Base-by-base conservation (phyloP, 2,888 invertebrate genomes). In the Neria commutata region DNA sequence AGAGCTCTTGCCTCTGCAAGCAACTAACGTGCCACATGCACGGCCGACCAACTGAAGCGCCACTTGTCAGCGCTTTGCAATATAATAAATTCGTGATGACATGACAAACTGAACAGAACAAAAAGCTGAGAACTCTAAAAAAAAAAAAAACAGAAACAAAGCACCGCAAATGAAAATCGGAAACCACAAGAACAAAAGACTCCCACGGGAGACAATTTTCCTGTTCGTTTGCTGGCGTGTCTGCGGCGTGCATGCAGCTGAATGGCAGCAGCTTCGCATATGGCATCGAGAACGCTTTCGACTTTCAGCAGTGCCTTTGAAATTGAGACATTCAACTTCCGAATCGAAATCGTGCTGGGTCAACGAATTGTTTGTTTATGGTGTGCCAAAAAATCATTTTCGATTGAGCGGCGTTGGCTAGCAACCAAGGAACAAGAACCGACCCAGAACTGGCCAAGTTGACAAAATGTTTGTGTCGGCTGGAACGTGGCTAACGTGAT, bases 41-140 rank as follows among this genome's bases (percentile, higher is more conserved):
- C 4, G 5, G 42, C 42, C 21, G 6, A 21, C 6, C 42, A 42
- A 72, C 73, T 74, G 75, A 74, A 76, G 77, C 77, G 76, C 77
- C 78, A 77, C 77, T 78, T 77, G 77, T 78, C 78, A 78, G 74
- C 70, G 75, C 71, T 76, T 78, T 77, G 77, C 80, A 76, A 80
- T 80, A 79, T 77, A 79, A 79, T 78, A 79, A 80, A 79, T 78
- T 79, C 79, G 79, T 79, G 79, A 79, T 77, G 73, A 73, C 77
- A 77, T 74, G 74, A 76, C 74, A 74, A 74, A 72, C 73, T 70
- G 5, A n/a, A 37, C 4, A 37, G 16, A 69, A 56, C 56, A 42
- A 68, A 73, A 65, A 72, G 72, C 70, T 66, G 64, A 74, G 73
- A 72, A 71, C 72, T 72, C 64, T 57, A 59, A 67, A 64, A 71